Base-by-base conservation (phyloP, 2,888 invertebrate genomes). In the Plebejus anna region DNA sequence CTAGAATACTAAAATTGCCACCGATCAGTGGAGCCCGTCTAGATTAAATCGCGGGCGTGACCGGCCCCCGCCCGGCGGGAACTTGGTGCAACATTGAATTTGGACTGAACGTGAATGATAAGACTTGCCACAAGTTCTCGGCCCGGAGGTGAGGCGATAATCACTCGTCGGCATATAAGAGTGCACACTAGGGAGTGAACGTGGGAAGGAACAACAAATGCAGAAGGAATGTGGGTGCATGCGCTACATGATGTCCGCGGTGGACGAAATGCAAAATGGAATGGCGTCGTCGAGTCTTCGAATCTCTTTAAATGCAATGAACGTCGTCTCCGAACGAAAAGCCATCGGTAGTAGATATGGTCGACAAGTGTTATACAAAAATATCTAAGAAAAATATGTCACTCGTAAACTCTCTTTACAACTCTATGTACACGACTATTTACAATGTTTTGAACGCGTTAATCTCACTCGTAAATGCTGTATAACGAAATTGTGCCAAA, bases 131-230 rank as follows among this genome's bases (percentile, higher is more conserved):
- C 81, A 77, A 78, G 78, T 78, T 80, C 79, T 77, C 79, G 79
- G 80, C 80, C 78, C 70, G 77, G 77, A 79, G 80, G 80, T 79
- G 81, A 83, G 82, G 89, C 89, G 87, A 90, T 85, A 89, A 85
- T 91, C 92, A 92, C 93, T 92, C 93, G 88, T 90, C 92, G 92
- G 93, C 92, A 90, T 88, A 87, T 88, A 73, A 81, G 89, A 90
- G 92, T 93, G 92, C 90, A 86, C 85, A 89, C 91, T 91, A 92
- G 85, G 90, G 87, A 87, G 88, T 91, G 90, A 85, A 55, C 83
- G 85, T 87, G 91, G 91, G 84, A 87, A 88, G 93, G 91, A 87
- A 85, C 80, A 83, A 80, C 81, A 80, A 80, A 82, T 82, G 82
- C 81, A 79, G 77, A 80, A 80, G 80, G 76, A 76, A 81, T 81